Evolutionary conservation across 2,888 invertebrate genomes (phyloP), one percentile per base, ranked within the genome.

Genomic region (Theretra japonica): DNA sequence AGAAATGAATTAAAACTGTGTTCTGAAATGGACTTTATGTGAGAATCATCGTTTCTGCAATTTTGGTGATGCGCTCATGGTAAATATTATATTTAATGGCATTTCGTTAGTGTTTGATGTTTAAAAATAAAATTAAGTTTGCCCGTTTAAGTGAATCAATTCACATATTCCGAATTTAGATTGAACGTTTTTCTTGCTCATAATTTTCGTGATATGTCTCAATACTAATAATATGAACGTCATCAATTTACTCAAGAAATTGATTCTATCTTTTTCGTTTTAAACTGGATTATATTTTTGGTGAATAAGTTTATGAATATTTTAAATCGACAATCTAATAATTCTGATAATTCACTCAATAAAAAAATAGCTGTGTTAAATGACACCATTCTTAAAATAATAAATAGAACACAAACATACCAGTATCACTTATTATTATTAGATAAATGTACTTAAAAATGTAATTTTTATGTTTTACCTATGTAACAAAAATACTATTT

Each of bases 1-100:
- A 56, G 41, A 71, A 71, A 71, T 71, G 33, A 71, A 70, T 25
- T 70, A 60, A 25, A 62, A 21, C 62, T 62, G 30, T 30, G 53
- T 21, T 62, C 50, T 17, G n/a, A 71, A 65, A 56, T 71, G 70
- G 23, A 65, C 7, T 65, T 28, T 56, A 71, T 56, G 65, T 60
- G 56, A 71, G 23, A 71, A 53, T 33, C 23, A 19, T 17, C 4
- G 8, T 65, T 56, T 41, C 21, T 21, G 6, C 23, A 17, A 30
- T 21, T 23, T 23, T 33, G 7, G 53, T 57, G 23, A 23, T 41
- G 56, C 53, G 30, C 23, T 62, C 70, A 53, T 71, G 70, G 70
- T 71, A 71, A 71, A 41, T 71, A 65, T 53, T 56, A 41, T 71
- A 65, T 53, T 56, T 15, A 71, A 41, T 48, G 6, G 5, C 1